phyloP scores from a whole-genome alignment of 2,797 vertebrate species.

The Furcifer pardalis region DNA sequence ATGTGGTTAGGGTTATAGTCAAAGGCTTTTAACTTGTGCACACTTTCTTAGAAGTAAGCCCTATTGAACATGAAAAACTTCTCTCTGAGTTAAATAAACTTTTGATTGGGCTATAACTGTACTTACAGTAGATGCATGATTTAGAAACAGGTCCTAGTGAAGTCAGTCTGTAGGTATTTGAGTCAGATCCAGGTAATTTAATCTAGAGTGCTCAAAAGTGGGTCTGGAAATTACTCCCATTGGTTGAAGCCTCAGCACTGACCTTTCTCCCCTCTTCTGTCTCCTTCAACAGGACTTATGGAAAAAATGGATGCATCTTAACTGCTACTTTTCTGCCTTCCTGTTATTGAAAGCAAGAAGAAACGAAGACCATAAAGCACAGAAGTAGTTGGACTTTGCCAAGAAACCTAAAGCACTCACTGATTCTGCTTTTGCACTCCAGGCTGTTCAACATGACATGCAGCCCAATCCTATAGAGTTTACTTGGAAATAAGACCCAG shows the following conservation, averaged over 20 bases:
- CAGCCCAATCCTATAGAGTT: not conserved
- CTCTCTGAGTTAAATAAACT: not conserved
- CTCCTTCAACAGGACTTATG: conserved; percentile 63
- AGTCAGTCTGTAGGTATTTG: not conserved
- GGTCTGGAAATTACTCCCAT: not conserved
- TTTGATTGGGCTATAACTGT: not conserved
- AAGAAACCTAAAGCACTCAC: conserved; percentile 72
- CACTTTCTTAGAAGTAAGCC: not conserved
- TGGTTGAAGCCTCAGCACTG: conserved; percentile 27
- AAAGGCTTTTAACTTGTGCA: not conserved
- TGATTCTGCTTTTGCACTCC: conserved; percentile 64
- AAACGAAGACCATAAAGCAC: conserved; percentile 53
- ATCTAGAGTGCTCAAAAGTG: not conserved
- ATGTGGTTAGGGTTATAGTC: not conserved
- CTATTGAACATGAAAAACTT: not conserved
- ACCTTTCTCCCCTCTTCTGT: conserved; percentile 36
- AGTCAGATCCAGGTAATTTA: not conserved
- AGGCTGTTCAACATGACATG: conserved; percentile 51
- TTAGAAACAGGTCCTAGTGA: not conserved
- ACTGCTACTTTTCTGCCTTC: conserved; percentile 33
- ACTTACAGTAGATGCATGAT: not conserved
- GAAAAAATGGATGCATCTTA: conserved; percentile 57
- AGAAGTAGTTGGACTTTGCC: conserved; percentile 60
- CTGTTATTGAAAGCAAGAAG: conserved; percentile 51
- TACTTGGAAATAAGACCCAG: not conserved